phyloP scores from a whole-genome alignment of 2,888 invertebrate genomes.

The Arrhopalites spinosus region DNA sequence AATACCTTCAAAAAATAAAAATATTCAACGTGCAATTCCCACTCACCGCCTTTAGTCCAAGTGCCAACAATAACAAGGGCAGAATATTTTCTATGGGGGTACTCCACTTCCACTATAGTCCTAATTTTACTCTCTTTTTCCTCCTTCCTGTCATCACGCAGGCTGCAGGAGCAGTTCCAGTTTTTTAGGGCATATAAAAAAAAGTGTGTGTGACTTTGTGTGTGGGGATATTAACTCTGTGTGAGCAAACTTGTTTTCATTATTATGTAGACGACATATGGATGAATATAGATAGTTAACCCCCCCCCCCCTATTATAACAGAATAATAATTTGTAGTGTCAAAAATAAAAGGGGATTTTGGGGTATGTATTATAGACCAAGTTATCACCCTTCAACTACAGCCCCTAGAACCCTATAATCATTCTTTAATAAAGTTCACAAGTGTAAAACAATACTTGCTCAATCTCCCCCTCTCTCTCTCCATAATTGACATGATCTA shows the following conservation, averaged over 20 bases:
- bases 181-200: not conserved
- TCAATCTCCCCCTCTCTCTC: not conserved
- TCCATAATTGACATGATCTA: not conserved
- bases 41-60: not conserved
- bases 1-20: conserved; percentile 3
- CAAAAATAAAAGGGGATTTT: no score
- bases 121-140: conserved; percentile 7
- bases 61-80: conserved; percentile 18
- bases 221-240: not conserved
- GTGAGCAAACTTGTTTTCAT: not conserved
- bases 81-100: no score
- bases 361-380: no score
- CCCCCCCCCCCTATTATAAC: no score
- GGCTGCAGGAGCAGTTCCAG: not conserved
- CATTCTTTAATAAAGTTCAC: conserved; percentile 13
- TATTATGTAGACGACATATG: not conserved
- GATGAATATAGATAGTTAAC: not conserved
- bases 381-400: conserved; percentile 31
- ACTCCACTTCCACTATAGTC: not conserved
- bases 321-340: no score
- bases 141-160: not conserved
- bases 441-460: conserved; percentile 16
- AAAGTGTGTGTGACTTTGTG: not conserved
- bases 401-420: not conserved
- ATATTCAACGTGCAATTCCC: not conserved